A percentile compares a stretch with the other conserved stretches of the same genome.
Evolutionary conservation across 2,888 invertebrate genomes (phyloP).

Genomic region (Stramonita haemastoma): DNA sequence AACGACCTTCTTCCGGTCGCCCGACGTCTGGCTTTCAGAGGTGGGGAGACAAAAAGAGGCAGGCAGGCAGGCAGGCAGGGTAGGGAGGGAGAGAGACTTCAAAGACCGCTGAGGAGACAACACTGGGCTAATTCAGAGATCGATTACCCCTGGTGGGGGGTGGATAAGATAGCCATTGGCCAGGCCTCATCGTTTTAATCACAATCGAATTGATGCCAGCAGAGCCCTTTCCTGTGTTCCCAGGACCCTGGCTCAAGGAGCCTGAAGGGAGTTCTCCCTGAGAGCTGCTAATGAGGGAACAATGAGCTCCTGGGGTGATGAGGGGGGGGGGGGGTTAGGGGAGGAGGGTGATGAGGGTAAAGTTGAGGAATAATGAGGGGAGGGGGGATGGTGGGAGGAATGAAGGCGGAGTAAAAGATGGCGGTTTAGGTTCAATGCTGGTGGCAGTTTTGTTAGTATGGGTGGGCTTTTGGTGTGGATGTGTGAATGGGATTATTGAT

Average conservation of each 20-base stretch:
- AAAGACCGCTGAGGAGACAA: slow-evolving; percentile 28
- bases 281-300: slow-evolving; percentile 38
- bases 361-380: not conserved
- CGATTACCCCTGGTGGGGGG: slow-evolving; percentile 14
- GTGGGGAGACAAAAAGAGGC: not conserved
- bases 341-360: not conserved
- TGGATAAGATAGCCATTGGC: slow-evolving; percentile 38
- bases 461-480: not conserved
- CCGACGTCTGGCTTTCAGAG: slow-evolving; percentile 16
- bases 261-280: slow-evolving; percentile 9
- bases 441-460: not conserved
- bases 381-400: not conserved
- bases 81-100: slow-evolving; percentile 3
- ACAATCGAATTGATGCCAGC: slow-evolving; percentile 36
- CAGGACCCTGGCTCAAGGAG: not conserved
- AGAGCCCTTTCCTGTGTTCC: not conserved
- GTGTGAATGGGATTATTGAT: not conserved
- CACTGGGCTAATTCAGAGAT: slow-evolving; percentile 39
- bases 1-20: slow-evolving; percentile 33
- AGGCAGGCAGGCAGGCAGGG: not conserved
- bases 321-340: not conserved
- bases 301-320: slow-evolving; percentile 29
- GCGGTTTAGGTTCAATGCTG: not conserved
- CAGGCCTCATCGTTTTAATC: slow-evolving; percentile 38
- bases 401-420: not conserved